These are phyloP conservation scores for Manacus vitellinus DNA, from an alignment of 2,113 vertebrate species.

Conservation along the genomic window DNA sequence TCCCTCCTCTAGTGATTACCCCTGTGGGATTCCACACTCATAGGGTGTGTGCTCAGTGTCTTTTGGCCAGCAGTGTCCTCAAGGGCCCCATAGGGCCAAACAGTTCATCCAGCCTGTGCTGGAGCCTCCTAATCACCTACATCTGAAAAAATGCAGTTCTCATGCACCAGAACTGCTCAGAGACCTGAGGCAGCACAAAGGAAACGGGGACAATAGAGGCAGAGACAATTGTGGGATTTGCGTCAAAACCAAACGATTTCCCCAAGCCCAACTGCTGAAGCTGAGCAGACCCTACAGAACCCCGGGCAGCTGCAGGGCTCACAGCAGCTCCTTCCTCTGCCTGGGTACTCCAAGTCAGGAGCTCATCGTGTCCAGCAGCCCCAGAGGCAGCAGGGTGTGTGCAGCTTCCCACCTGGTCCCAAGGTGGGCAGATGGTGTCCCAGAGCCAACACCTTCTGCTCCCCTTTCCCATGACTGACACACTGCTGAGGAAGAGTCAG, in stretches of 20 bases:
- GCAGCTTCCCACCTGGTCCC: background rate
- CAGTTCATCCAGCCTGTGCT: background rate
- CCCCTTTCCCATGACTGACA: background rate
- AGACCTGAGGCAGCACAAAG: conserved; percentile 23
- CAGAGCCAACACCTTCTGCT: background rate
- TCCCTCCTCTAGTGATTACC: background rate
- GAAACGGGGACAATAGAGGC: conserved; percentile 28
- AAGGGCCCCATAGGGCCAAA: background rate
- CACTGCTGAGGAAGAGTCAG: background rate
- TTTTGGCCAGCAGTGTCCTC: background rate
- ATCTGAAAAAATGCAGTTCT: conserved; percentile 23
- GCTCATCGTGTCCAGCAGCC: accelerated
- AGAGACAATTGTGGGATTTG: conserved; percentile 50
- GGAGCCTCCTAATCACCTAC: background rate
- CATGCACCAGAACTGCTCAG: background rate
- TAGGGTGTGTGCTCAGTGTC: background rate
- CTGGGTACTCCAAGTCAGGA: background rate
- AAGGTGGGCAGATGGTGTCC: background rate
- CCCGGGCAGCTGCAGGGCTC: background rate
- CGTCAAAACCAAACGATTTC: conserved; percentile 1
- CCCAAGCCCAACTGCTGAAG: background rate
- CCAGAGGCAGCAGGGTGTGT: accelerated
- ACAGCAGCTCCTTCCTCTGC: background rate
- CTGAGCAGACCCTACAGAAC: background rate
- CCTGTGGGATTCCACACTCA: background rate